These are phyloP conservation scores for Lochmaea crataegi DNA, from an alignment of 2,888 invertebrate species.

Conservation along the genomic window DNA sequence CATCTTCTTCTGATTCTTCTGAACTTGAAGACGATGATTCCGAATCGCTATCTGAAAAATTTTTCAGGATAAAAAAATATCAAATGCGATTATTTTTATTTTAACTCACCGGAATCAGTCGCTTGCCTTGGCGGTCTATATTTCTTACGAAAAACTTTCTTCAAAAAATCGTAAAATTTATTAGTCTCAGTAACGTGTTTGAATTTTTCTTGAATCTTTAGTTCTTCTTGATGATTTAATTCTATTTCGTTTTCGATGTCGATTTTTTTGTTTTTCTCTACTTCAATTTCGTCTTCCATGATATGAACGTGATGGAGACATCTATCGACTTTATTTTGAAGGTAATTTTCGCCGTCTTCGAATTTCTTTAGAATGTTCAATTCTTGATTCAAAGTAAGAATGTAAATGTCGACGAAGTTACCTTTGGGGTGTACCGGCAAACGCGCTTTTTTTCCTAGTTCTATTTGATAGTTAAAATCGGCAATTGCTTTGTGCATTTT, in stretches of 20 bases:
- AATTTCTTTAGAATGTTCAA: slow-evolving; percentile 79
- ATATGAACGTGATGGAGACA: slow-evolving; percentile 64
- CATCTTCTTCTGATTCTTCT: slow-evolving; percentile 69
- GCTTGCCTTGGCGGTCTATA: slow-evolving; percentile 76
- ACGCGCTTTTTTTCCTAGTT: slow-evolving; percentile 69
- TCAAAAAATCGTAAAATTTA: slow-evolving; percentile 82
- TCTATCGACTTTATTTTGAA: slow-evolving; percentile 66
- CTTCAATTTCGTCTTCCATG: slow-evolving; percentile 66
- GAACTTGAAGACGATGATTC: slow-evolving; percentile 68
- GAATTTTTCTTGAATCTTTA: slow-evolving; percentile 69
- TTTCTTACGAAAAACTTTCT: slow-evolving; percentile 86
- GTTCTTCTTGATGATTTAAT: slow-evolving; percentile 66
- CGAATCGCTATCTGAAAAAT: slow-evolving; percentile 53
- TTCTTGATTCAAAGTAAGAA: slow-evolving; percentile 79
- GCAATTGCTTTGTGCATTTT: slow-evolving; percentile 71
- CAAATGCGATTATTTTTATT: too few relatives aligned
- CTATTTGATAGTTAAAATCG: slow-evolving; percentile 75
- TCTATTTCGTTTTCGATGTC: slow-evolving; percentile 64
- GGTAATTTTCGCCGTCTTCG: slow-evolving; percentile 75
- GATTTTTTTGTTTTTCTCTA: slow-evolving; percentile 69
- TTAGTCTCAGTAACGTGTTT: slow-evolving; percentile 72
- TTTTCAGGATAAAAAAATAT: too few relatives aligned
- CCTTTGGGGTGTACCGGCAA: slow-evolving; percentile 71
- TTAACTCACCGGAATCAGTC: slow-evolving; percentile 66
- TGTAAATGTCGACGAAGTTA: slow-evolving; percentile 72